phyloP scores from a whole-genome alignment of 2,888 invertebrate genomes.

The Quadriops clusia region DNA sequence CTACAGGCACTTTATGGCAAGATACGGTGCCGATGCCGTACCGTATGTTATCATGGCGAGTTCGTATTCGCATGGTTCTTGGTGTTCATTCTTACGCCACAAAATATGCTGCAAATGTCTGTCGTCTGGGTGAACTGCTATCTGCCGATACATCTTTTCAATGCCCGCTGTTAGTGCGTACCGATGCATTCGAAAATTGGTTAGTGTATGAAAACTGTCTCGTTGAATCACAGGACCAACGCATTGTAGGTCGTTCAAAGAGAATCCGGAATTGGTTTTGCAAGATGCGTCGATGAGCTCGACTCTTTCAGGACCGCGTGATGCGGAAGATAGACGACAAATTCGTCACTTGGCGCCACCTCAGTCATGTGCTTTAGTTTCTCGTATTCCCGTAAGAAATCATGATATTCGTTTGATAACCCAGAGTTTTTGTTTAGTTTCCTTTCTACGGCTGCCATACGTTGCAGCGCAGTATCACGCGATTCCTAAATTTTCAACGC shows the following conservation, averaged over 20 bases:
- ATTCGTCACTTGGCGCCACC: not conserved
- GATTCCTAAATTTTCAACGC: not conserved
- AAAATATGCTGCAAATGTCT: not conserved
- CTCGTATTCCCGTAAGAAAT: slow-evolving; percentile 15
- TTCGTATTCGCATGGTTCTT: no score
- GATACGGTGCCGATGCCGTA: not conserved
- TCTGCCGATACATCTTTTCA: slow-evolving; percentile 7
- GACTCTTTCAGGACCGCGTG: slow-evolving; percentile 4
- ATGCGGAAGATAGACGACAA: slow-evolving; percentile 6
- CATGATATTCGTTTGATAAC: slow-evolving; percentile 11
- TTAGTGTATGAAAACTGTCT: slow-evolving; percentile 3
- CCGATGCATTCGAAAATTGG: not conserved
- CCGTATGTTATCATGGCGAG: not conserved
- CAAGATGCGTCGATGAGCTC: slow-evolving; percentile 1
- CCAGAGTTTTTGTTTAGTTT: slow-evolving; percentile 10
- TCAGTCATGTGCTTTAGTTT: slow-evolving; percentile 12
- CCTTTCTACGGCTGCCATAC: slow-evolving; percentile 13
- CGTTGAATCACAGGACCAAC: slow-evolving; percentile 3
- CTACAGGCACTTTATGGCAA: not conserved
- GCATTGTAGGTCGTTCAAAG: slow-evolving; percentile 3
- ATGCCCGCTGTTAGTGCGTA: slow-evolving; percentile 2
- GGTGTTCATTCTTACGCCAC: not conserved
- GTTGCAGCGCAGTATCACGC: slow-evolving; percentile 4
- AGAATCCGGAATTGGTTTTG: slow-evolving; percentile 1
- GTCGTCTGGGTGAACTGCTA: not conserved